Conservation (phyloP, 2,888 invertebrate species). For the Erynnis tages region DNA sequence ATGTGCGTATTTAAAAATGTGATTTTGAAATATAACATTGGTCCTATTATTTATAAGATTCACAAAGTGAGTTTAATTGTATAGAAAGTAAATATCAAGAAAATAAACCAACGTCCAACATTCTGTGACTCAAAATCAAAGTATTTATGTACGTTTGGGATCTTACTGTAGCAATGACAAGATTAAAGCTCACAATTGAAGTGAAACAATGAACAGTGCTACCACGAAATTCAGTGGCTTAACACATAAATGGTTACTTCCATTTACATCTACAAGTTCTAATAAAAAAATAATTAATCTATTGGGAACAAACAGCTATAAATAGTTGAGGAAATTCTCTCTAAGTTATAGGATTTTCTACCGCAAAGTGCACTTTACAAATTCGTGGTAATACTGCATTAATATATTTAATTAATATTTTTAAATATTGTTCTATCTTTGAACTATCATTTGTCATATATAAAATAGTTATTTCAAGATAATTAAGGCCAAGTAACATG, state of each 20-base stretch:
- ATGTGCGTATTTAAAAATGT: constrained; percentile 35
- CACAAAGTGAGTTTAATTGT: no score
- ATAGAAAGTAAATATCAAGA: no score
- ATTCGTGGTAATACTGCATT: constrained; percentile 43
- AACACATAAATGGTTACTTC: neutral
- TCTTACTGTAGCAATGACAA: neutral
- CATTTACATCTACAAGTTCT: constrained; percentile 10
- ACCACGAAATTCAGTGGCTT: constrained; percentile 23
- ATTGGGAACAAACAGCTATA: constrained; percentile 15
- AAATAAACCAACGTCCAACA: no score
- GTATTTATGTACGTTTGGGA: neutral
- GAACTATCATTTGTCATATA: constrained; percentile 36
- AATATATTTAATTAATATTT: constrained; percentile 29
- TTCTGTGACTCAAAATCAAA: no score
- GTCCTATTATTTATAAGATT: constrained; percentile 22
- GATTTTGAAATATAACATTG: constrained; percentile 13
- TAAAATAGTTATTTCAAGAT: constrained; percentile 31
- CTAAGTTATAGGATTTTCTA: constrained; percentile 29
- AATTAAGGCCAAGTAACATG: constrained; percentile 33
- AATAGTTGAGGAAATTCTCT: constrained; percentile 21
- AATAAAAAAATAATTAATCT: constrained; percentile 18
- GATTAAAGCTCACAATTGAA: neutral
- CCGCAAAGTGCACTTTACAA: constrained; percentile 37
- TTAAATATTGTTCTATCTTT: constrained; percentile 41
- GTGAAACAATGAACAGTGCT: constrained; percentile 18